Evolutionary conservation across 2,797 vertebrate genomes (phyloP).

Genomic region (Hapalemur alaotrensis): DNA sequence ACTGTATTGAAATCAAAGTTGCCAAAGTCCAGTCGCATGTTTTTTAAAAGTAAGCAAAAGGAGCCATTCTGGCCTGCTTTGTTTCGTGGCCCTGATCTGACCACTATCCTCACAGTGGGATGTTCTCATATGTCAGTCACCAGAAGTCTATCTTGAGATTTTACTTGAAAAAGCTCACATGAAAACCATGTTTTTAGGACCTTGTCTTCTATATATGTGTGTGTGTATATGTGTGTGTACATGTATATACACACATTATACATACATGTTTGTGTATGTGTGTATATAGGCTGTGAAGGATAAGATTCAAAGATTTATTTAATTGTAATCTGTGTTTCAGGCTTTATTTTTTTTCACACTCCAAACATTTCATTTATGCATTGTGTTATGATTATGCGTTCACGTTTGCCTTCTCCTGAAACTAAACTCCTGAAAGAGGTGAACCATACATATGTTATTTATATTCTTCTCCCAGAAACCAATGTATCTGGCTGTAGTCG

Average conservation of each 20-base stretch:
- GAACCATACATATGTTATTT: background rate
- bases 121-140: background rate
- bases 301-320: background rate
- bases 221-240: background rate
- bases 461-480: background rate
- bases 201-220: fast-evolving
- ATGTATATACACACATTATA: background rate
- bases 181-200: background rate
- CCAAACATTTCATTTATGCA: background rate
- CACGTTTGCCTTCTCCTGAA: background rate
- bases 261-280: no score
- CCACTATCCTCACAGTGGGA: background rate
- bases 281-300: background rate
- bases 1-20: background rate
- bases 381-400: background rate
- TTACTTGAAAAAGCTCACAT: background rate
- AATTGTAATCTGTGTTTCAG: background rate
- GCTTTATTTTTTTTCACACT: background rate
- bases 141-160: background rate
- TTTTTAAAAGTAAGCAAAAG: background rate
- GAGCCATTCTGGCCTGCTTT: background rate
- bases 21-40: background rate
- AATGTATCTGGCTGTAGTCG: background rate
- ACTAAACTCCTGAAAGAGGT: background rate
- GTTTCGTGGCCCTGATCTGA: background rate